phyloP scores from a whole-genome alignment of 1,140 invertebrate genomes.

The Zaprionus tsacasi region DNA sequence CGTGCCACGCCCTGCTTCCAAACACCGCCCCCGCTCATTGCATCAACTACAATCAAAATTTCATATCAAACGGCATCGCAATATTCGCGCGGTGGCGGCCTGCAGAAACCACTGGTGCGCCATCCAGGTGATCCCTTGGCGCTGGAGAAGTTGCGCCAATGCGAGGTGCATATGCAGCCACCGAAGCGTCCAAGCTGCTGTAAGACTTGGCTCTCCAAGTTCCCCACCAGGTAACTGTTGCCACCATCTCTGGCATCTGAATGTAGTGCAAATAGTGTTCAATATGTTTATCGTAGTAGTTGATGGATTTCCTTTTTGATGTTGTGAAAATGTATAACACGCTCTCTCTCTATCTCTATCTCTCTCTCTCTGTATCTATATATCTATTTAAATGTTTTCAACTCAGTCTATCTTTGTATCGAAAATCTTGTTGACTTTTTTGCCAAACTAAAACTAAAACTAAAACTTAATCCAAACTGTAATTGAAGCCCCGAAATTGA shows the following conservation, averaged over 20 bases:
- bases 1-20: constrained; percentile 23
- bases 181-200: constrained; percentile 92
- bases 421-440: constrained; percentile 70
- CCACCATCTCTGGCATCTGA: constrained; percentile 8
- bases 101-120: constrained; percentile 94
- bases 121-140: constrained; percentile 90
- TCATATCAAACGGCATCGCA: constrained; percentile 80
- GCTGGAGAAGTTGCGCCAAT: constrained; percentile 93
- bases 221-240: constrained; percentile 86
- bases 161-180: constrained; percentile 91
- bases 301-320: constrained; percentile 84
- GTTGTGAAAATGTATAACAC: constrained; percentile 79
- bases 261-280: constrained; percentile 46
- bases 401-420: constrained; percentile 46
- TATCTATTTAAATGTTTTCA: constrained; percentile 29
- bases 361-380: constrained; percentile 41
- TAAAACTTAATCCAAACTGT: constrained; percentile 29
- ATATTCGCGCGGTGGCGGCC: constrained; percentile 68
- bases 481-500: constrained; percentile 45
- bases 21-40: constrained; percentile 43
- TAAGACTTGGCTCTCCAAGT: constrained; percentile 96
- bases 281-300: constrained; percentile 68
- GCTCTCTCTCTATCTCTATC: constrained; percentile 59
- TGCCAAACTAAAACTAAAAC: constrained; percentile 46
- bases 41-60: constrained; percentile 66